Conservation (phyloP, 2,888 invertebrate genomes). For the Elmis aenea region DNA sequence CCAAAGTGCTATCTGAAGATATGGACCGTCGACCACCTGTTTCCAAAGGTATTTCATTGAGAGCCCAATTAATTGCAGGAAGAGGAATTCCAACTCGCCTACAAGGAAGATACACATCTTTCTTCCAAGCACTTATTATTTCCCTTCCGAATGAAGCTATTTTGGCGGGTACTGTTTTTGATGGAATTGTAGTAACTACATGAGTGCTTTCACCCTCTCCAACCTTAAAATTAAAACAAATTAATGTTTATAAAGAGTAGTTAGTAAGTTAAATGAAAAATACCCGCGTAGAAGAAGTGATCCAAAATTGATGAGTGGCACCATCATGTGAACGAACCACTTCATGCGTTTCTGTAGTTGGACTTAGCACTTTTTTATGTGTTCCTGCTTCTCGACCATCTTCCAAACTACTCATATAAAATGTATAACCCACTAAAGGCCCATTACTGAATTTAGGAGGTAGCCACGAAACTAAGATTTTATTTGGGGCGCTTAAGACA, state of each 20-base stretch:
- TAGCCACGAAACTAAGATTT: conserved; percentile 85
- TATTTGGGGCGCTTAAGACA: conserved; percentile 76
- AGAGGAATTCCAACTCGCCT: conserved; percentile 77
- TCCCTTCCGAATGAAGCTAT: conserved; percentile 83
- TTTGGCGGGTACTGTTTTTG: conserved; percentile 76
- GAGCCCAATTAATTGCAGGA: conserved; percentile 73
- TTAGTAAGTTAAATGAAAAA: background rate
- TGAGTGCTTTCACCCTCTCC: conserved; percentile 80
- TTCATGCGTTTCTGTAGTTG: conserved; percentile 67
- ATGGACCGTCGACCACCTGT: conserved; percentile 64
- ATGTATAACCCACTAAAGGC: conserved; percentile 73
- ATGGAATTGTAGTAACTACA: conserved; percentile 70
- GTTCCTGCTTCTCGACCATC: conserved; percentile 75
- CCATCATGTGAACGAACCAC: conserved; percentile 65
- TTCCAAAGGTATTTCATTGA: conserved; percentile 70
- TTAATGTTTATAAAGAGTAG: background rate
- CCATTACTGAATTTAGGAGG: conserved; percentile 83
- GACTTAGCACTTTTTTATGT: conserved; percentile 67
- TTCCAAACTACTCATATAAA: conserved; percentile 76
- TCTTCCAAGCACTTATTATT: conserved; percentile 81
- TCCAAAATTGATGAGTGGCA: conserved; percentile 70
- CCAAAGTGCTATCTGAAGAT: conserved; percentile 65
- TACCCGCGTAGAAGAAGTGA: conserved; percentile 71
- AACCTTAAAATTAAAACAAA: conserved; percentile 39
- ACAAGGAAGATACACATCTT: conserved; percentile 76